Base-by-base conservation (phyloP, 2,888 invertebrate species). In the Zootermopsis nevadensis region DNA sequence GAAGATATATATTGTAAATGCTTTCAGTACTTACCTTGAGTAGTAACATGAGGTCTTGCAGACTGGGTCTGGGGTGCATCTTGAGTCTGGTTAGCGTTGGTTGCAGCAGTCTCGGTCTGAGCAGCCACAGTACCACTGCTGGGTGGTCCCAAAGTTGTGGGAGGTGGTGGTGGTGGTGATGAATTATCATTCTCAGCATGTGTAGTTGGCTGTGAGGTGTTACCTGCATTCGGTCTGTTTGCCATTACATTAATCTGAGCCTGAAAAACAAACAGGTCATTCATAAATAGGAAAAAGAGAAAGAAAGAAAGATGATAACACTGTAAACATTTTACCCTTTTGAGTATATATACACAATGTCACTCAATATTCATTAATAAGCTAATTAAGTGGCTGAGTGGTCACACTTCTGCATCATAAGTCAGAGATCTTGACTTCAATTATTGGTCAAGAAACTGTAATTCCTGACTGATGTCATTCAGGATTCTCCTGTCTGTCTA, bases 231-330 rank as follows among this genome's bases (percentile, higher is more conserved):
- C 55, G n/a, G 35, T 69, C 67, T 67, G 33, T 83, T 83, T n/a
- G 83, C 82, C 82, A 82, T 86, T 24, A 88, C 86, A 83, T 87
- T 87, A 79, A 87, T 87, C 74, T 87, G 87, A 72, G 88, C 88
- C 87, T 87, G 85, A 31, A 83, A 83, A 72, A 83, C 80, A 80
- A 83, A 79, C 53, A 76, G 3, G 10, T 55, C 22, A 27, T 2
- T 48, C 48, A 42, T 3, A 48, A 19, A 15, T 19, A 19, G n/a
- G n/a, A n/a, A n/a, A n/a, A n/a, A n/a, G n/a, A n/a, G n/a, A n/a
- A n/a, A n/a, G n/a, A n/a, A n/a, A n/a, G n/a, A n/a, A 48, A 48
- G 15, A 15, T 48, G 48, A 48, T 3, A n/a, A 48, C 19, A 48
- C 3, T 27, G n/a, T 22, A 3, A n/a, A 35, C 24, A 27, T 27